A percentile compares a stretch with the other conserved stretches of the same genome.
Conservation (phyloP, 2,888 invertebrate genomes). For the Drosophila atripex region DNA sequence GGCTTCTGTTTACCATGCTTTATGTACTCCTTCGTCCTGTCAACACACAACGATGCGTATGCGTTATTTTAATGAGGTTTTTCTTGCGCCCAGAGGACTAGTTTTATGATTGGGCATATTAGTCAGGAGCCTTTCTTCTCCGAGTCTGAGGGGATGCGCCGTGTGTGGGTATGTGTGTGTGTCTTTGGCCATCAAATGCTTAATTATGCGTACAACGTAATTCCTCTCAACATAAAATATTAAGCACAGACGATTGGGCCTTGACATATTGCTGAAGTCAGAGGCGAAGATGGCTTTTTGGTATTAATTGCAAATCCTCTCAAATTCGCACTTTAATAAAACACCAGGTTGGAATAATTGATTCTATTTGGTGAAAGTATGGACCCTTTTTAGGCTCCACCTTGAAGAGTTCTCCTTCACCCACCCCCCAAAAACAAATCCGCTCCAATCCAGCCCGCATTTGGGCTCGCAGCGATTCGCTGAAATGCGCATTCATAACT, state of each 20-base stretch:
- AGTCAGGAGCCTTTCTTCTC: conserved; percentile 43
- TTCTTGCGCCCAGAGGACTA: conserved; percentile 68
- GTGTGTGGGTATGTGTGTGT: background rate
- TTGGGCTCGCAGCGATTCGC: conserved; percentile 27
- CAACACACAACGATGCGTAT: conserved; percentile 66
- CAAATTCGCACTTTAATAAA: background rate
- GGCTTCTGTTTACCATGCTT: conserved; percentile 34
- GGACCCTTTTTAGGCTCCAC: background rate
- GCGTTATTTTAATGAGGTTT: conserved; percentile 74
- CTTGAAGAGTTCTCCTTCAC: too few species aligned
- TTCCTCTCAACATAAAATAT: conserved; percentile 26
- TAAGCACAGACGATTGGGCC: conserved; percentile 19
- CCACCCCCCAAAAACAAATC: conserved; percentile 37
- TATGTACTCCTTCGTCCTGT: conserved; percentile 43
- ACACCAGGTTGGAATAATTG: background rate
- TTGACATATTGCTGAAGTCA: background rate
- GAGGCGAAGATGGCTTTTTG: conserved; percentile 2
- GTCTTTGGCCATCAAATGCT: conserved; percentile 46
- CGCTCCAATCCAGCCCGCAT: conserved; percentile 53
- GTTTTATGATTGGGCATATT: conserved; percentile 76
- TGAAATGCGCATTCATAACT: conserved; percentile 79
- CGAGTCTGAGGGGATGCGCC: background rate
- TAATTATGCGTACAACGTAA: conserved; percentile 55
- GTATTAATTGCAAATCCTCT: background rate
- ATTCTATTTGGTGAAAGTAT: background rate